Evolutionary conservation across 2,888 invertebrate species (phyloP), one percentile per base, ranked within the genome.

Genomic region (Agrochola lota): DNA sequence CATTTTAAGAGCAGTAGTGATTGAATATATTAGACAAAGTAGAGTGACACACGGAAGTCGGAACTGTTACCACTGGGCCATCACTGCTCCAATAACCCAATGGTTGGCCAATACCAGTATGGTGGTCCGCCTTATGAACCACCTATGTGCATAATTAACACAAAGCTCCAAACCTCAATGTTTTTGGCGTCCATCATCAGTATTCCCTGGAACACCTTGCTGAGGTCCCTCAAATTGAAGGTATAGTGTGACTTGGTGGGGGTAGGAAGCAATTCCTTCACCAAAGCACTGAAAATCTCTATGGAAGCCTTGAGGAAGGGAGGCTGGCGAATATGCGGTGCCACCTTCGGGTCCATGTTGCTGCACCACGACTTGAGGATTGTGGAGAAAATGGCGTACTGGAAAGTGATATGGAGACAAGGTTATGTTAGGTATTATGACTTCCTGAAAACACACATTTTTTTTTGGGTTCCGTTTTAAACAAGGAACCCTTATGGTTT

Each of bases 231-330:
- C 87, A 99, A 93, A 94, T 99, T 99, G 94, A 99, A 99, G 0
- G 99, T 98, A 90, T 99, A 99, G 94, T 99, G 99, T 0, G 98
- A 98, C 93, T 99, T 99, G 40, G 98, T 97, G 0, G 99, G 99
- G 0, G 99, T 99, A 0, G 99, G 99, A 20, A 99, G 95, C 76
- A 99, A 96, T 88, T 98, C 98, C 12, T 96, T 95, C 59, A 97
- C 97, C 78, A 98, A 97, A 0, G 97, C 97, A 66, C 95, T 95
- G 94, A 98, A 98, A 17, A 98, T 97, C 4, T 97, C 96, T 81
- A 98, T 94, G 0, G 98, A 98, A 0, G 97, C 97, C 57, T 97
- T 95, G 0, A 98, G 97, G 84, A 98, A 95, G 0, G 97, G 95
- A 9, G 95, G 95, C 35, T 95, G 92, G 0, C 93, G 92, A 1